phyloP scores from a whole-genome alignment of 1,140 invertebrate genomes.

The Zaprionus inermis region DNA sequence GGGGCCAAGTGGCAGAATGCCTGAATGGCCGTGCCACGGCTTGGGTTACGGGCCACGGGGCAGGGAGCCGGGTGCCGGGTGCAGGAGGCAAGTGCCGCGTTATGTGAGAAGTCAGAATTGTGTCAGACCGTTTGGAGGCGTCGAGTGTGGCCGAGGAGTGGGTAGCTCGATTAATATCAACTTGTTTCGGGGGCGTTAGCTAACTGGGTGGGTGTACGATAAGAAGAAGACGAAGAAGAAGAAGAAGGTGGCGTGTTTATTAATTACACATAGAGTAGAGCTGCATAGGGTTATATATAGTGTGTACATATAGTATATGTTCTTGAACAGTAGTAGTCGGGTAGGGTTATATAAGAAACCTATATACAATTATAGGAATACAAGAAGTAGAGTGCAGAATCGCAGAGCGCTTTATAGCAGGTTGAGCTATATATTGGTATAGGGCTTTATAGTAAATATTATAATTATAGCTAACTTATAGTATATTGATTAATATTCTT shows the following conservation, averaged over 20 bases:
- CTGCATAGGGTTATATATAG: not conserved
- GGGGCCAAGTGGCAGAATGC: conserved; percentile 38
- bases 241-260: not conserved
- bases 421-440: too few species aligned
- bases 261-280: not conserved
- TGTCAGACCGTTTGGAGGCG: conserved; percentile 28
- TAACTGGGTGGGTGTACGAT: not conserved
- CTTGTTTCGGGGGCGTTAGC: conserved; percentile 1
- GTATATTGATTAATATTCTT: too few species aligned
- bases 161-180: conserved; percentile 29
- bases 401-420: too few species aligned
- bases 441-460: too few species aligned
- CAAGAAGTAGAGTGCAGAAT: too few species aligned
- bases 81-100: conserved; percentile 25
- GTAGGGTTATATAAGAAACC: too few species aligned
- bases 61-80: too few species aligned
- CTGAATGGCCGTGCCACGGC: conserved; percentile 10
- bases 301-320: not conserved
- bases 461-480: too few species aligned
- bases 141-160: conserved; percentile 29
- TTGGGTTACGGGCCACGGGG: conserved; percentile 3
- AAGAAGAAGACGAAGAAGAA: not conserved
- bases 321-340: not conserved
- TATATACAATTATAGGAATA: too few species aligned
- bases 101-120: conserved; percentile 48